phyloP scores from a whole-genome alignment of 2,113 vertebrate genomes.

The Barnardius zonarius region DNA sequence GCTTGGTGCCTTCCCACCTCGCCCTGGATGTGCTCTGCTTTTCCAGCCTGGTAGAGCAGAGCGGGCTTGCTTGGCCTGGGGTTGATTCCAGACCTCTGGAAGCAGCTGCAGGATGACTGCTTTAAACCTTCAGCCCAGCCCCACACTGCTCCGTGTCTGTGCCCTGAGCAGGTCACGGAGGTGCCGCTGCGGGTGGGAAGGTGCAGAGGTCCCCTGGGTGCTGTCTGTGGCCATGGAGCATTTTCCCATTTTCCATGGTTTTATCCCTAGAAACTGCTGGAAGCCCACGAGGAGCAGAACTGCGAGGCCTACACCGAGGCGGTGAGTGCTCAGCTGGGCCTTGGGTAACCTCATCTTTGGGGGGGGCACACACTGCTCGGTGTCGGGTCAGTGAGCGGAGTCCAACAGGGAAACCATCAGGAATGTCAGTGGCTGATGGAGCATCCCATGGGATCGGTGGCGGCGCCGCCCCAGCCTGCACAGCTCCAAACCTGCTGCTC shows the following conservation, averaged over 20 bases:
- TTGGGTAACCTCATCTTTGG: background rate
- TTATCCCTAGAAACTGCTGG: slow-evolving; percentile 88
- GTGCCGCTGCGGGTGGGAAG: background rate
- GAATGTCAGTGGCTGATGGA: background rate
- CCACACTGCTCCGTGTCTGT: background rate
- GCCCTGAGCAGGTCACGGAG: background rate
- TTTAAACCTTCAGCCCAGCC: background rate
- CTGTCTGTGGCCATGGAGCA: no score
- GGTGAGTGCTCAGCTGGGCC: slow-evolving; percentile 70
- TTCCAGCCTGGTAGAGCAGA: background rate
- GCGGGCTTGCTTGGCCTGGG: background rate
- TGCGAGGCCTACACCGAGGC: slow-evolving; percentile 95
- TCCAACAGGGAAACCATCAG: background rate
- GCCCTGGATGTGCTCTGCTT: background rate
- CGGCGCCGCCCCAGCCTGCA: no score
- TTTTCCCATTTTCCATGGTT: background rate
- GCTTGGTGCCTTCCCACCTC: background rate
- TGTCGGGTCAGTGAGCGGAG: background rate
- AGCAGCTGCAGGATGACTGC: background rate
- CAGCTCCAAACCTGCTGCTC: no score
- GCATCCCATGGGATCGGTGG: background rate
- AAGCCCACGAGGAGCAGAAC: slow-evolving; percentile 97
- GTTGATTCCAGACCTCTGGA: background rate
- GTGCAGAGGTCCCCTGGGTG: background rate
- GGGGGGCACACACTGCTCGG: background rate